Base-by-base conservation (phyloP, 2,797 vertebrate species). In the Serranus cabrilla region DNA sequence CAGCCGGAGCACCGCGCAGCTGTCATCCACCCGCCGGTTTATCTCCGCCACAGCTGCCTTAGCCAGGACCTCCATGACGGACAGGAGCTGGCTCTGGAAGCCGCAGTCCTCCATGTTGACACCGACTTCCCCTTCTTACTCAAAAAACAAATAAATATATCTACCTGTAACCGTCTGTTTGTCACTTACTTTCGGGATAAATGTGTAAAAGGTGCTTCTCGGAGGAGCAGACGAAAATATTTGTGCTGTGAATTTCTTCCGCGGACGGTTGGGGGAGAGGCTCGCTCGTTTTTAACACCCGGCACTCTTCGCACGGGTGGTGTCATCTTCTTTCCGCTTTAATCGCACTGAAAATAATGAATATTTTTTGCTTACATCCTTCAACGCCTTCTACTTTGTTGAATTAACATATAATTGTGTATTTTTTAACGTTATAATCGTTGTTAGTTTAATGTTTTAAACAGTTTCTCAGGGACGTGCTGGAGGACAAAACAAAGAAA, bases 31-130 rank as follows among this genome's bases (percentile, higher is more conserved):
- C 0, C 92, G 89, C 76, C 93, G 87, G 80, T 92, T 80, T 5
- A 95, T 95, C 81, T 95, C 94, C 66, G 85, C 90, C 71, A 87
- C 88, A 0, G 94, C 94, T 2, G 93, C 94, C 82, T 88, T 84
- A 45, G 94, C 91, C 60, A 95, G 61, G 12, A 93, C 74, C 78
- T 95, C 94, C 93, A 94, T 90, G 65, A 94, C 89, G 80, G 94
- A 92, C 80, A 92, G 66, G 49, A 95, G 62, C 91, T 95, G 93
- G 69, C 78, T 82, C 61, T 93, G 94, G 71, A 94, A 94, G 84
- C 85, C 73, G 85, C 81, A 56, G 82, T 56, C 79, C 66, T 93
- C 87, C 92, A 93, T 94, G 66, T 69, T 66, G 18, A 50, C 31
- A 7, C 6, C 5, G 40, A 12, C 46, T 13, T 14, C 0, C 0